These are phyloP conservation scores for Clamator glandarius DNA, from an alignment of 2,797 vertebrate genomes.

Conservation along the genomic window DNA sequence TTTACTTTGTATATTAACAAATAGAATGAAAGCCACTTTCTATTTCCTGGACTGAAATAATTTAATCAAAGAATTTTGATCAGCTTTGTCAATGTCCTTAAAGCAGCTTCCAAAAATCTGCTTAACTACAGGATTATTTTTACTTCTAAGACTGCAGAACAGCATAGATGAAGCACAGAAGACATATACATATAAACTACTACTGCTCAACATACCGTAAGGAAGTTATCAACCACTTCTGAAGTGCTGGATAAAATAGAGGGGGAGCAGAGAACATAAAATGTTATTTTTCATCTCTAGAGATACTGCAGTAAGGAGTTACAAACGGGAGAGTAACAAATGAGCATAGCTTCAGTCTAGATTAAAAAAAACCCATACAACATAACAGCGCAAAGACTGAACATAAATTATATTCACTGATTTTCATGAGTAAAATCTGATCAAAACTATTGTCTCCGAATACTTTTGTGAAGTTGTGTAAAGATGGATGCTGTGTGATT, in stretches of 20 bases:
- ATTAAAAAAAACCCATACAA: neutral
- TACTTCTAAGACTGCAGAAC: neutral
- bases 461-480: neutral
- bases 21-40: neutral
- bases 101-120: slow-evolving; percentile 10
- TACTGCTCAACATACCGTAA: neutral
- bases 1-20: neutral
- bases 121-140: slow-evolving; percentile 1
- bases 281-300: neutral
- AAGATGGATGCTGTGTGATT: neutral
- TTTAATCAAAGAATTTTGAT: neutral
- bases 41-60: neutral
- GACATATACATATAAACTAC: neutral
- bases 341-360: neutral
- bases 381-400: neutral
- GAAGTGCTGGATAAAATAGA: neutral
- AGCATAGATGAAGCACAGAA: neutral
- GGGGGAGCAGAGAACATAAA: neutral
- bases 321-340: neutral
- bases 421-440: neutral
- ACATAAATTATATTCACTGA: neutral
- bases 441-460: neutral
- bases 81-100: neutral
- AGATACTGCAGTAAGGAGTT: neutral
- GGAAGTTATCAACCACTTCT: neutral